Conservation (phyloP, 2,113 vertebrate genomes). For the Cepphus grylle region DNA sequence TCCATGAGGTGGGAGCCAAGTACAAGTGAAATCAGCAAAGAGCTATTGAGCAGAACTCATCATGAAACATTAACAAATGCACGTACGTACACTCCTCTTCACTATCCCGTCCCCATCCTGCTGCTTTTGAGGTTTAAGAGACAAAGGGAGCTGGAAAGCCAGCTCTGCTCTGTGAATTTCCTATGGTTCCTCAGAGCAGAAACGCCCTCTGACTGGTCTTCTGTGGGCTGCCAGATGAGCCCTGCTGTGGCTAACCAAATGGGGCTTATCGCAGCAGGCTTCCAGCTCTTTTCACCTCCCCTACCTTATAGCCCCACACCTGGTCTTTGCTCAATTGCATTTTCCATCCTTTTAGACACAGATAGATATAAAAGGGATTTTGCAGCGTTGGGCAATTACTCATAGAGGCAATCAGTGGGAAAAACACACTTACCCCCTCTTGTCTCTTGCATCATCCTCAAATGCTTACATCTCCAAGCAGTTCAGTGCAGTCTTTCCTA, state of each 20-base stretch:
- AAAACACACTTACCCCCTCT: not conserved
- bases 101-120: not conserved
- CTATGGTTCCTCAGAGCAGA: not conserved
- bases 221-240: not conserved
- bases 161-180: not conserved
- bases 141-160: not conserved
- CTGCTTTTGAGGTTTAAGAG: not conserved
- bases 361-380: not conserved
- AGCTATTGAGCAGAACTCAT: not conserved
- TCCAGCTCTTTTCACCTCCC: not conserved
- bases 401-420: not conserved
- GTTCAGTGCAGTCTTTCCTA: not conserved
- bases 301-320: not conserved
- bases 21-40: not conserved
- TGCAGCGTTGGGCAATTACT: not conserved
- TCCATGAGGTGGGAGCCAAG: not conserved
- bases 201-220: not conserved
- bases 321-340: not conserved
- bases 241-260: not conserved
- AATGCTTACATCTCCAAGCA: not conserved
- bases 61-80: not conserved
- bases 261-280: not conserved
- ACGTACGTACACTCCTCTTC: fast-evolving
- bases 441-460: not conserved
- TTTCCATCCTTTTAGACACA: not conserved